Evolutionary conservation across 2,888 invertebrate genomes (phyloP).

Genomic region (Andrena flavipes): DNA sequence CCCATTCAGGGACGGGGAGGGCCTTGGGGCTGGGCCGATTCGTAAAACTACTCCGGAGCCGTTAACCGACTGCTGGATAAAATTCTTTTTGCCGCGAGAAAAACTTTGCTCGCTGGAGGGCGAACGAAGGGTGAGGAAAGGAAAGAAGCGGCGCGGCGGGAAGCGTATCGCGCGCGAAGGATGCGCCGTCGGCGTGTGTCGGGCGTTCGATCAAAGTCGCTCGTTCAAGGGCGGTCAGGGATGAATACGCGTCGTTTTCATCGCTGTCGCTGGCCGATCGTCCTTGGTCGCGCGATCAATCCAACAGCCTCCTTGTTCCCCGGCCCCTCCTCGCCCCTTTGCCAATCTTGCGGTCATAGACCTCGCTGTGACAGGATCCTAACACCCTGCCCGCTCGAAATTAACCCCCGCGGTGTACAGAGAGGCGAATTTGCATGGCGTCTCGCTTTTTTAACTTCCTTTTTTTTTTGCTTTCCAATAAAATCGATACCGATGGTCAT

Average conservation of each 20-base stretch:
- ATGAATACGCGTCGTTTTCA: slow-evolving; percentile 50
- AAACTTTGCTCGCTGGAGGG: slow-evolving; percentile 56
- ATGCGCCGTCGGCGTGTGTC: slow-evolving; percentile 28
- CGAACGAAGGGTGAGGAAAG: slow-evolving; percentile 4
- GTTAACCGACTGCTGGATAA: slow-evolving; percentile 66
- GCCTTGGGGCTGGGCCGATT: slow-evolving; percentile 39
- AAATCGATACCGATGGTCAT: slow-evolving; percentile 4
- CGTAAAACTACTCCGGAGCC: slow-evolving; percentile 54
- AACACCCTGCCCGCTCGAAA: slow-evolving; percentile 27
- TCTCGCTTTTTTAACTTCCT: slow-evolving; percentile 9
- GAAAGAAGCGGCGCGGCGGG: slow-evolving; percentile 35
- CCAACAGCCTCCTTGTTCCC: slow-evolving; percentile 17
- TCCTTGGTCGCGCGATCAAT: slow-evolving; percentile 55
- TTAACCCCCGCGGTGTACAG: slow-evolving; percentile 30
- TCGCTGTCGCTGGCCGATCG: slow-evolving; percentile 42
- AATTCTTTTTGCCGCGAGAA: slow-evolving; percentile 64
- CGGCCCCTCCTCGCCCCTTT: slow-evolving; percentile 11
- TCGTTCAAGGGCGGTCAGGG: slow-evolving; percentile 51
- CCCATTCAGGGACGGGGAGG: slow-evolving; percentile 40
- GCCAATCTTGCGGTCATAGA: slow-evolving; percentile 38
- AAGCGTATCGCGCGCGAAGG: slow-evolving; percentile 59
- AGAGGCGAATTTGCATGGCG: slow-evolving; percentile 42
- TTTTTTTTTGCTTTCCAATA: not conserved
- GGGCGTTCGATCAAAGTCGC: slow-evolving; percentile 60
- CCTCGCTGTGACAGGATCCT: slow-evolving; percentile 28